Base-by-base conservation (phyloP, 2,888 invertebrate genomes). In the Germaria angustata region DNA sequence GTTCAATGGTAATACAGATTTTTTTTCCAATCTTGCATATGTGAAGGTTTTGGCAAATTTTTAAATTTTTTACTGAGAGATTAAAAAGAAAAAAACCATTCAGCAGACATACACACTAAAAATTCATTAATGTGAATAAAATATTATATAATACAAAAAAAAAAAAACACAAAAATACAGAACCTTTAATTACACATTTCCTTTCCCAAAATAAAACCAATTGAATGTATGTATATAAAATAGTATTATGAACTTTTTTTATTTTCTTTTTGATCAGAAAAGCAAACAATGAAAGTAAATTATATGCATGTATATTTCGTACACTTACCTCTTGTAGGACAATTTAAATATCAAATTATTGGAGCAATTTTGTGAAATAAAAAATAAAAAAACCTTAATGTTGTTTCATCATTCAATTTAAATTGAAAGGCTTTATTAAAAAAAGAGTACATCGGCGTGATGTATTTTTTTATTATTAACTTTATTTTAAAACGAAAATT, bases 401-500 rank as follows among this genome's bases (percentile, higher is more conserved):
- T n/a, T 44, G 3, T 69, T 51, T 57, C 7, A 32, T 34, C 57
- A 41, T 13, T 68, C 55, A 5, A 44, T 13, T 44, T 55, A n/a
- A n/a, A 44, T 44, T 34, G 13, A 8, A 75, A 65, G 13, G 53
- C 32, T 78, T 68, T 36, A 66, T 78, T 46, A 15, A 46, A 61
- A 69, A n/a, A n/a, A 46, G 20, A 57, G n/a, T 13, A 49, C 36
- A 20, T 15, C 17, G 24, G 15, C 24, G 24, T 39, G 24, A 13
- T 36, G 24, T 17, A 51, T 9, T 57, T 39, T 53, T 65, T n/a
- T 76, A 55, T 57, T n/a, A 65, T 59, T 53, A 4, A 49, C 53
- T 63, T 59, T 46, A 68, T 71, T 77, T 55, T 71, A 39, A 76
- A 76, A 77, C 22, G 55, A 69, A 80, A 51, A 65, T 49, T 36